Evolutionary conservation across 1,140 invertebrate species (phyloP).

Genomic region (Carposina sasakii): DNA sequence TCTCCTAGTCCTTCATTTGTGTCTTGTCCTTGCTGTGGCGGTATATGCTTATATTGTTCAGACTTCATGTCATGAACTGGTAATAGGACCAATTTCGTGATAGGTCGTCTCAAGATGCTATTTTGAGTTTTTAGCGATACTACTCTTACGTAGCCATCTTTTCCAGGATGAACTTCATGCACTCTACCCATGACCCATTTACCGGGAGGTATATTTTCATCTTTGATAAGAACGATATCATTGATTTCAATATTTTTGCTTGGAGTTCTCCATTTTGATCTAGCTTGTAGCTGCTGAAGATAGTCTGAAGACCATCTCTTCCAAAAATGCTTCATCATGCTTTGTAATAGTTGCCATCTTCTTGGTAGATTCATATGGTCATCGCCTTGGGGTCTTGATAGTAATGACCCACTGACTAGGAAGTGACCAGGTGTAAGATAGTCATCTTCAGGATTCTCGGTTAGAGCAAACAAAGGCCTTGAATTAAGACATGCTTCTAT

Average conservation of each 20-base stretch:
- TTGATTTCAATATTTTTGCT: background rate
- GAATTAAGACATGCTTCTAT: constrained; percentile 48
- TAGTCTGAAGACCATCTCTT: constrained; percentile 31
- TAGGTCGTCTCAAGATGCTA: constrained; percentile 5
- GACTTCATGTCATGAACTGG: background rate
- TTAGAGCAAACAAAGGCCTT: constrained; percentile 21
- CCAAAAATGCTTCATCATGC: constrained; percentile 26
- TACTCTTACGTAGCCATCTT: constrained; percentile 39
- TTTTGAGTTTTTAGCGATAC: constrained; percentile 32
- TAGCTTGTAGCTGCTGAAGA: constrained; percentile 21
- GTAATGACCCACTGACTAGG: constrained; percentile 12
- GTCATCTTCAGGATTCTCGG: constrained; percentile 10
- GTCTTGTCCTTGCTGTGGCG: background rate
- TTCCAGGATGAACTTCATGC: constrained; percentile 26
- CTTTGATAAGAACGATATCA: constrained; percentile 32
- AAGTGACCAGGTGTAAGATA: constrained; percentile 10
- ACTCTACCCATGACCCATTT: constrained; percentile 39
- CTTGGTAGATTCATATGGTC: constrained; percentile 17
- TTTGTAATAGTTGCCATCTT: constrained; percentile 9
- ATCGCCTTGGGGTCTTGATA: constrained; percentile 14
- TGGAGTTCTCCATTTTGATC: constrained; percentile 21
- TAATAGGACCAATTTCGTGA: constrained; percentile 13
- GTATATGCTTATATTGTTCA: background rate
- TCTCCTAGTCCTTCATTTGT: background rate
- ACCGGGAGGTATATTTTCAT: constrained; percentile 32